These are phyloP conservation scores for Nasalis larvatus DNA, from an alignment of 2,113 vertebrate genomes.

Conservation along the genomic window DNA sequence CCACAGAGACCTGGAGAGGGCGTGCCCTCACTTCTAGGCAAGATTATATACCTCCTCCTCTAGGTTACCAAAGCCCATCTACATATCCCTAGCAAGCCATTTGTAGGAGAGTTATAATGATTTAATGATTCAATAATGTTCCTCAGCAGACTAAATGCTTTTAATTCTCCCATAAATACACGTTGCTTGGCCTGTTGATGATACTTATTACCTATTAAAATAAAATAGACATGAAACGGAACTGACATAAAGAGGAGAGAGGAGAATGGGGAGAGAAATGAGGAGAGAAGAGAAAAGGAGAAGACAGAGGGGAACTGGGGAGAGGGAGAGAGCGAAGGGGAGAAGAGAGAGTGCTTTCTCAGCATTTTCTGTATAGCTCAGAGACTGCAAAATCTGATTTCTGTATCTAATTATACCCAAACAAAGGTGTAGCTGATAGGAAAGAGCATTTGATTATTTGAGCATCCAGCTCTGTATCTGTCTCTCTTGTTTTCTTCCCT, in stretches of 20 bases:
- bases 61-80: not conserved
- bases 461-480: not conserved
- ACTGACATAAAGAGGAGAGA: not conserved
- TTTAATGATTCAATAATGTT: not conserved
- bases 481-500: not conserved
- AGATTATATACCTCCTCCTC: not conserved
- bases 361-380: not conserved
- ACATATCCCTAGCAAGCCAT: not conserved
- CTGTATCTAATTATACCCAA: not conserved
- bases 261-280: not conserved
- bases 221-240: not conserved
- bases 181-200: not conserved
- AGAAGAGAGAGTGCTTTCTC: not conserved
- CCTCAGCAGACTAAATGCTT: not conserved
- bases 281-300: no score
- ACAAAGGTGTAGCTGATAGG: not conserved
- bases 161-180: not conserved
- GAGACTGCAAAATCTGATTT: not conserved
- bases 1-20: not conserved
- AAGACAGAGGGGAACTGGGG: no score
- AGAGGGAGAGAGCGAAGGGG: not conserved
- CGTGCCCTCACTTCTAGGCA: not conserved
- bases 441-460: not conserved
- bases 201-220: not conserved
- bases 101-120: not conserved